Percentiles rank a stretch among this genome's conserved stretches.
Conservation (phyloP, 2,113 vertebrate genomes). For the Cnemophilus loriae region DNA sequence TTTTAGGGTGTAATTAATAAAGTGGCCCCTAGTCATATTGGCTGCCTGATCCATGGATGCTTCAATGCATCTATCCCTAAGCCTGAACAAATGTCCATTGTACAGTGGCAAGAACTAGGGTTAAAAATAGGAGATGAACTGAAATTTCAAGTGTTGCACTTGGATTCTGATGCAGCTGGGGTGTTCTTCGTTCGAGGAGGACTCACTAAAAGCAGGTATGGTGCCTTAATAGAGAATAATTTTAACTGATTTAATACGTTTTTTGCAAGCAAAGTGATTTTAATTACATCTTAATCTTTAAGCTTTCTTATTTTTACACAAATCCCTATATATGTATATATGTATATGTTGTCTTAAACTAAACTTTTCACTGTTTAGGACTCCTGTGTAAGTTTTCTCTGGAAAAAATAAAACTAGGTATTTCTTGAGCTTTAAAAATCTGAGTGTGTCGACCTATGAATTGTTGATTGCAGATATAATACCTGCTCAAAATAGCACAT, state of each 20-base stretch:
- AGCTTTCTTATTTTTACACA: neutral
- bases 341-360: neutral
- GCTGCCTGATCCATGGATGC: constrained; percentile 92
- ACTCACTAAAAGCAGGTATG: constrained; percentile 77
- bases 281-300: neutral
- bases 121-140: constrained; percentile 81
- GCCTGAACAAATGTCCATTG: constrained; percentile 77
- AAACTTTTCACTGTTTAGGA: neutral
- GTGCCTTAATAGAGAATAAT: neutral
- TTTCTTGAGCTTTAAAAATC: neutral
- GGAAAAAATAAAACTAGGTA: neutral
- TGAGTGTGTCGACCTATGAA: neutral
- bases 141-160: constrained; percentile 84
- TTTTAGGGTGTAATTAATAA: constrained; percentile 91
- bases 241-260: neutral
- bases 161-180: constrained; percentile 87
- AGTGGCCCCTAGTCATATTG: constrained; percentile 85
- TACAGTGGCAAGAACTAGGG: constrained; percentile 80
- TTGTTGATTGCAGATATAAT: neutral
- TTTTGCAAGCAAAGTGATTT: neutral
- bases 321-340: fast-evolving
- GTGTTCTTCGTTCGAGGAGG: constrained; percentile 90
- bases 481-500: neutral
- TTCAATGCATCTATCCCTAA: constrained; percentile 94
- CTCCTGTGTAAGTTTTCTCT: neutral